Evolutionary conservation across 2,113 vertebrate species (phyloP).

Genomic region (Cariama cristata): DNA sequence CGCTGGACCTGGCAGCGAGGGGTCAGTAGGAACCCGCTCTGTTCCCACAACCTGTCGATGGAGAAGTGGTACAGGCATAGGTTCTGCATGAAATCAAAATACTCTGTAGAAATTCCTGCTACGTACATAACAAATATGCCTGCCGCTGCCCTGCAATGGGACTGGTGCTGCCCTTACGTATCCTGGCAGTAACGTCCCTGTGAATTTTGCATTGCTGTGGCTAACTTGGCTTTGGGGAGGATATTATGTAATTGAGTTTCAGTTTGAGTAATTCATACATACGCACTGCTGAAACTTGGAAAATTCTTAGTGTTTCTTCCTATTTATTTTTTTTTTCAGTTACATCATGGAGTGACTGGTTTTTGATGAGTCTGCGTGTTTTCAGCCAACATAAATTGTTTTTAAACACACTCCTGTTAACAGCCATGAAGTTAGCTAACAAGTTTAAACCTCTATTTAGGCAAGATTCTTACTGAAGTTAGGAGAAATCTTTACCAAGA

Average conservation of each 20-base stretch:
- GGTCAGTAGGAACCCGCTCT: rapidly evolving
- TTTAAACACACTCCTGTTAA: not conserved
- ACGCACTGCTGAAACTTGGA: not conserved
- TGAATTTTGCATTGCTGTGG: not conserved
- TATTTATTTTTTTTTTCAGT: not conserved
- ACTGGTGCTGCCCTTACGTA: not conserved
- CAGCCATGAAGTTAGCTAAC: not conserved
- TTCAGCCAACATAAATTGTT: not conserved
- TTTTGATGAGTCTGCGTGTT: not conserved
- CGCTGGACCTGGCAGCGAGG: not conserved
- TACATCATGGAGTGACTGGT: not conserved
- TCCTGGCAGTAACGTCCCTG: not conserved
- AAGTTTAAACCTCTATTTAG: not conserved
- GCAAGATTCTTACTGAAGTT: not conserved
- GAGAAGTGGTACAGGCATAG: not conserved
- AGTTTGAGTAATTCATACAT: slow-evolving; percentile 4
- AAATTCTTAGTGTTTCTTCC: not conserved
- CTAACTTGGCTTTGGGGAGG: not conserved
- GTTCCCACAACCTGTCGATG: rapidly evolving
- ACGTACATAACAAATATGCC: rapidly evolving
- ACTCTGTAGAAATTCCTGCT: rapidly evolving
- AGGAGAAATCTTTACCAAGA: not conserved
- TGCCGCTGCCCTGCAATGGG: not conserved
- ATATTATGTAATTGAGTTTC: not conserved
- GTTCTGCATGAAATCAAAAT: not conserved